Percentiles rank a stretch among this genome's conserved stretches.
Conservation (phyloP, 2,113 vertebrate genomes). For the Plectropomus leopardus region DNA sequence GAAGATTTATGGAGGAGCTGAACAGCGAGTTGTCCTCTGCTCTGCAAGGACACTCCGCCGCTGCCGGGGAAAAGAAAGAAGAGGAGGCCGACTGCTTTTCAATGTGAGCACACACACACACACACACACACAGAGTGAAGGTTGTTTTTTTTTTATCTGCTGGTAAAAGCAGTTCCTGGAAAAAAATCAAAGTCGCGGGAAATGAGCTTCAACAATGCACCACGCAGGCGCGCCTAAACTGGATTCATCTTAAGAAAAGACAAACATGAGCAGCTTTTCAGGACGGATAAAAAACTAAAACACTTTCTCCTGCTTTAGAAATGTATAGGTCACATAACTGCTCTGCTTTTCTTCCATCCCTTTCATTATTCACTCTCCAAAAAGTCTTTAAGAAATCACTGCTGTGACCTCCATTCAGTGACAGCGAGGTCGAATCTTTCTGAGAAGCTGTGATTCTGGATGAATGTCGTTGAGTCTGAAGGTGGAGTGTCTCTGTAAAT, state of each 20-base stretch:
- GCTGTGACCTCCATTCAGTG: not conserved
- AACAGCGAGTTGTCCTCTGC: conserved; percentile 39
- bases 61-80: conserved; percentile 19
- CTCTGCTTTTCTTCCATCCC: not conserved
- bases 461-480: not conserved
- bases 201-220: conserved; percentile 19
- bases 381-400: not conserved
- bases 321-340: not conserved
- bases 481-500: conserved; percentile 3
- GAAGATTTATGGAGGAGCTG: conserved; percentile 56
- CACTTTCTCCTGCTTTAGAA: not conserved
- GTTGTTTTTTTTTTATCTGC: conserved; percentile 39
- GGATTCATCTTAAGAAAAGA: conserved; percentile 20
- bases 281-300: not conserved
- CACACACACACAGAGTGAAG: not conserved
- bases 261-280: conserved; percentile 7
- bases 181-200: not conserved
- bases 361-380: conserved; percentile 4
- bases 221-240: not conserved
- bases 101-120: not conserved
- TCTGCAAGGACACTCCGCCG: conserved; percentile 46
- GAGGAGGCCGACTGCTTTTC: too few species aligned
- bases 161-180: conserved; percentile 22
- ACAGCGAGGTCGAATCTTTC: not conserved
- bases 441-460: not conserved